These are phyloP conservation scores for Chiloscyllium punctatum DNA, from an alignment of 2,797 vertebrate species.

Conservation along the genomic window DNA sequence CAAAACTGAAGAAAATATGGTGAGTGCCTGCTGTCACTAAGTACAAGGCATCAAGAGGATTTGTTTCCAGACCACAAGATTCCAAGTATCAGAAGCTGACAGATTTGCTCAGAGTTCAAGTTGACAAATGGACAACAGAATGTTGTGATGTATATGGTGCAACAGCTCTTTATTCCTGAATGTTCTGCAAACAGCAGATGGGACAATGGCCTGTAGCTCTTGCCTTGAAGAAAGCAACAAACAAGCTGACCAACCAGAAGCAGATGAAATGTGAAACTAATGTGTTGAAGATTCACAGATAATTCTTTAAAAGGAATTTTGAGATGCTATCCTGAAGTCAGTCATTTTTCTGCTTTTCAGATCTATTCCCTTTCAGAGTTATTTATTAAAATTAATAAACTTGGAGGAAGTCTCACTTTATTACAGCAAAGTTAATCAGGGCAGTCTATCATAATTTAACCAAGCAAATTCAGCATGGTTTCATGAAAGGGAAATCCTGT, in stretches of 20 bases:
- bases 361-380: not conserved
- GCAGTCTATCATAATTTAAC: not conserved
- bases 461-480: too few species aligned
- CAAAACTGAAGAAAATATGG: not conserved
- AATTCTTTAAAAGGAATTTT: not conserved
- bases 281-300: not conserved
- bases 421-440: not conserved
- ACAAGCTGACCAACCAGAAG: not conserved
- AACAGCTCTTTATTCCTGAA: not conserved
- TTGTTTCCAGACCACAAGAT: not conserved
- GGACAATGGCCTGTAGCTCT: not conserved
- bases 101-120: not conserved
- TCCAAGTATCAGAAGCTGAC: not conserved
- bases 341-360: not conserved
- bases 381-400: not conserved
- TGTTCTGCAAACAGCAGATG: not conserved
- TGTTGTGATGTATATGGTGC: not conserved
- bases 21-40: not conserved
- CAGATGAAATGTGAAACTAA: not conserved
- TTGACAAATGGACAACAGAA: not conserved
- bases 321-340: not conserved
- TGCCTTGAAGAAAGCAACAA: not conserved
- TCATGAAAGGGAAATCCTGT: too few species aligned
- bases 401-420: not conserved
- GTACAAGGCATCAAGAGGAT: not conserved